These are phyloP conservation scores for Mus minutoides DNA, from an alignment of 2,797 vertebrate species.

Conservation along the genomic window DNA sequence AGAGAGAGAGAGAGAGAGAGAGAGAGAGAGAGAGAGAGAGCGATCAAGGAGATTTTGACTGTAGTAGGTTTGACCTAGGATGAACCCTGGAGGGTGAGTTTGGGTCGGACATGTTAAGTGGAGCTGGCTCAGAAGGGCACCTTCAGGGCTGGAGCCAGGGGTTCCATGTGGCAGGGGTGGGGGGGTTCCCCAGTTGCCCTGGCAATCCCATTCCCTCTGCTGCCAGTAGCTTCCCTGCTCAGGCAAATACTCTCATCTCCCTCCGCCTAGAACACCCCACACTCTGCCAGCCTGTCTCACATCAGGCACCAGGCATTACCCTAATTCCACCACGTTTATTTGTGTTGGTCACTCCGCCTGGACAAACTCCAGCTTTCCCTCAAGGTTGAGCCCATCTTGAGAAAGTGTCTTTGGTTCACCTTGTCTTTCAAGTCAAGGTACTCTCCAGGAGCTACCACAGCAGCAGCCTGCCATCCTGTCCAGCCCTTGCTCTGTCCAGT, in stretches of 20 bases:
- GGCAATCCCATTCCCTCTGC: neutral
- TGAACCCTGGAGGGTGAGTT: neutral
- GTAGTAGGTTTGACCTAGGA: neutral
- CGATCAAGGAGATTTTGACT: neutral
- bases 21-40: too few species aligned
- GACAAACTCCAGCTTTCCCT: neutral
- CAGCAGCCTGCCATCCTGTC: neutral
- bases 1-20: too few species aligned
- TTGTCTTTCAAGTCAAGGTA: neutral
- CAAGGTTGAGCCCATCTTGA: neutral
- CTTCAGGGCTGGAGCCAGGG: neutral
- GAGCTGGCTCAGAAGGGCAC: neutral
- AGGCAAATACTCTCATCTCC: neutral
- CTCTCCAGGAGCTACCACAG: neutral
- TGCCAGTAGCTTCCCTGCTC: slow-evolving; percentile 35
- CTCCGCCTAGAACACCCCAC: neutral
- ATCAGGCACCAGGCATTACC: neutral
- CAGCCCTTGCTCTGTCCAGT: neutral
- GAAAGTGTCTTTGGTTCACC: neutral
- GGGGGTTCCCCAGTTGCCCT: slow-evolving; percentile 61
- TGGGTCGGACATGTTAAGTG: neutral
- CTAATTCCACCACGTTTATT: neutral
- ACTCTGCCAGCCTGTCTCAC: neutral
- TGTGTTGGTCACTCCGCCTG: neutral
- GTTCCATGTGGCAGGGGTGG: slow-evolving; percentile 48